Percentiles rank a stretch among this genome's conserved stretches.
Conservation (phyloP, 2,113 vertebrate genomes). For the Chaenogobius annularis region DNA sequence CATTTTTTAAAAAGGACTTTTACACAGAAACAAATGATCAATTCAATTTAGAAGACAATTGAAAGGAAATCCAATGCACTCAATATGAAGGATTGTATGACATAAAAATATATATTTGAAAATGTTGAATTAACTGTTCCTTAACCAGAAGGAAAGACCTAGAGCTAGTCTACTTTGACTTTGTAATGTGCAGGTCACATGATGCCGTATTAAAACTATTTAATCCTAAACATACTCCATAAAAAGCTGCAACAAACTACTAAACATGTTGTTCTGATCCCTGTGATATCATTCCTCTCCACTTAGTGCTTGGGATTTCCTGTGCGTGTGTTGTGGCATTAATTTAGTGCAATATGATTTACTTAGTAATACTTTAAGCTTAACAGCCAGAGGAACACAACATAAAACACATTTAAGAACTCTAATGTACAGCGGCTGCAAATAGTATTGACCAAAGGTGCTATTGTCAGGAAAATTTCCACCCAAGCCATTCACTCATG, state of each 20-base stretch:
- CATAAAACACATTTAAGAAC: background rate
- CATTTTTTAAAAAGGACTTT: background rate
- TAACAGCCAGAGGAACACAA: background rate
- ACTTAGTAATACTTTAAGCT: background rate
- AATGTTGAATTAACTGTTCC: background rate
- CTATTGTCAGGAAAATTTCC: background rate
- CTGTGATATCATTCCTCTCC: background rate
- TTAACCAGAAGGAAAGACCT: background rate
- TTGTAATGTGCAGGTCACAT: background rate
- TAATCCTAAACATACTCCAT: background rate
- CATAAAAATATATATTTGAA: background rate
- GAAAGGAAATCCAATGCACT: conserved; percentile 32
- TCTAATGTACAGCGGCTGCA: background rate
- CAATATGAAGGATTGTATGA: conserved; percentile 4
- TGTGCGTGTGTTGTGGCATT: conserved; percentile 5
- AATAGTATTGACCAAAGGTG: background rate
- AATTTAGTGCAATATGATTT: background rate
- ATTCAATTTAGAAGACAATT: conserved; percentile 1
- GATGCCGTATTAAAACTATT: background rate
- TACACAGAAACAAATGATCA: background rate
- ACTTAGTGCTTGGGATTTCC: conserved; percentile 32
- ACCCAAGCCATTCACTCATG: too few species aligned
- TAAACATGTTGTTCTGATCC: background rate
- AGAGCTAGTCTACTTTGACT: background rate
- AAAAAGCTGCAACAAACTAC: background rate